A percentile compares a stretch with the other conserved stretches of the same genome.
Conservation (phyloP, 2,797 vertebrate species). For the Scomberomorus guttatus region DNA sequence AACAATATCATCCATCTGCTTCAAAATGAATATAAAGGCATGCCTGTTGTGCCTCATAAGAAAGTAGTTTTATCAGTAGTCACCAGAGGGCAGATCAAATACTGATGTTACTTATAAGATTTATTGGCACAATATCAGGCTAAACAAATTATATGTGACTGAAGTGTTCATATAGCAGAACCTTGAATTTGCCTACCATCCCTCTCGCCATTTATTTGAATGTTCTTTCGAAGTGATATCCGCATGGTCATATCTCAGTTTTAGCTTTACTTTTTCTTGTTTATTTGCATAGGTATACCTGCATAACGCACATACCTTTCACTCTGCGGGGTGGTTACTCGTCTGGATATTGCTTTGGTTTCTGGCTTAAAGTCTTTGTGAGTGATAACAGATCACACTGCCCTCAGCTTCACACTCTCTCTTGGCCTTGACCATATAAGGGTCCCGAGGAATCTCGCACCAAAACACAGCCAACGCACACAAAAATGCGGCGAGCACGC, state of each 20-base stretch:
- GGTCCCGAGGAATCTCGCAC: conserved; percentile 80
- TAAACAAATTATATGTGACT: conserved; percentile 25
- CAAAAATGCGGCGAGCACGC: conserved; percentile 64
- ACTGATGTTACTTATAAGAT: conserved; percentile 1
- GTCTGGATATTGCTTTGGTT: conserved; percentile 24
- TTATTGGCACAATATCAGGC: conserved; percentile 30
- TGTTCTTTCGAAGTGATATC: background rate
- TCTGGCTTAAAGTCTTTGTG: conserved; percentile 60
- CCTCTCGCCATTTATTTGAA: conserved; percentile 4
- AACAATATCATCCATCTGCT: background rate
- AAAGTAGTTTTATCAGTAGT: background rate
- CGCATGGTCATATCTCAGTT: background rate
- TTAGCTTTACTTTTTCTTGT: background rate
- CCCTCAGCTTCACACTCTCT: conserved; percentile 68
- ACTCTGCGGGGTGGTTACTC: conserved; percentile 4
- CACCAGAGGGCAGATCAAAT: conserved; percentile 1
- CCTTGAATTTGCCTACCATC: conserved; percentile 23
- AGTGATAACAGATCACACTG: conserved; percentile 80
- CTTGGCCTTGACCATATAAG: conserved; percentile 89
- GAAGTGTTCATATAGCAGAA: background rate
- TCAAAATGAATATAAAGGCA: background rate
- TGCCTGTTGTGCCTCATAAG: background rate
- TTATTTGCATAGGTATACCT: conserved; percentile 43
- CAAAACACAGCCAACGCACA: conserved; percentile 76
- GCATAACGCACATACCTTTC: conserved; percentile 17